phyloP scores from a whole-genome alignment of 2,113 vertebrate genomes.

The Cryptotis parvus region DNA sequence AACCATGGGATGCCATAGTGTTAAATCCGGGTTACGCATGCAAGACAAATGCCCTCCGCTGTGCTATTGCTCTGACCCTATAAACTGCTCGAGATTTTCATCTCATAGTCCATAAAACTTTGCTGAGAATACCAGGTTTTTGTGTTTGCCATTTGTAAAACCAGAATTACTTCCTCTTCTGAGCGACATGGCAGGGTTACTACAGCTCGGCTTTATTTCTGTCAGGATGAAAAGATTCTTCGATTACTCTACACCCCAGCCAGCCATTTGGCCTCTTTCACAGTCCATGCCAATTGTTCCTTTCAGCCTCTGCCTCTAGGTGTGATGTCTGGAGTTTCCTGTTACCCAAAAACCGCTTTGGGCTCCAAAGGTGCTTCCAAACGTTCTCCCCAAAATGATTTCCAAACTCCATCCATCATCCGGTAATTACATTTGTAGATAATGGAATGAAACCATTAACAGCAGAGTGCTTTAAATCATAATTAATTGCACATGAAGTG shows the following conservation, averaged over 20 bases:
- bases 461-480: slow-evolving; percentile 80
- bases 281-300: background rate
- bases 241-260: background rate
- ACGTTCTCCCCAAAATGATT: slow-evolving; percentile 66
- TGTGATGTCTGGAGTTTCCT: background rate
- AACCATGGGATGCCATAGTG: too few species aligned
- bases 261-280: background rate
- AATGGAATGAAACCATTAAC: slow-evolving; percentile 80
- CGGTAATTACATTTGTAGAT: slow-evolving; percentile 81
- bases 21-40: too few species aligned
- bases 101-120: slow-evolving; percentile 25
- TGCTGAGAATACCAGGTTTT: background rate
- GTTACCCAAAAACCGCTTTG: background rate
- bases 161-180: slow-evolving; percentile 34
- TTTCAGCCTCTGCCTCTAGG: background rate
- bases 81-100: background rate
- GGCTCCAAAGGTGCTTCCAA: background rate
- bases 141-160: background rate
- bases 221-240: slow-evolving; percentile 34
- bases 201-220: slow-evolving; percentile 50
- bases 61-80: too few species aligned
- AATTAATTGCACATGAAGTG: slow-evolving; percentile 84
- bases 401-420: slow-evolving; percentile 71
- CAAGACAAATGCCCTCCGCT: too few species aligned
- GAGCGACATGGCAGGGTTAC: slow-evolving; percentile 26